These are phyloP conservation scores for Bujurquina vittata DNA, from an alignment of 2,113 vertebrate genomes.

Conservation along the genomic window DNA sequence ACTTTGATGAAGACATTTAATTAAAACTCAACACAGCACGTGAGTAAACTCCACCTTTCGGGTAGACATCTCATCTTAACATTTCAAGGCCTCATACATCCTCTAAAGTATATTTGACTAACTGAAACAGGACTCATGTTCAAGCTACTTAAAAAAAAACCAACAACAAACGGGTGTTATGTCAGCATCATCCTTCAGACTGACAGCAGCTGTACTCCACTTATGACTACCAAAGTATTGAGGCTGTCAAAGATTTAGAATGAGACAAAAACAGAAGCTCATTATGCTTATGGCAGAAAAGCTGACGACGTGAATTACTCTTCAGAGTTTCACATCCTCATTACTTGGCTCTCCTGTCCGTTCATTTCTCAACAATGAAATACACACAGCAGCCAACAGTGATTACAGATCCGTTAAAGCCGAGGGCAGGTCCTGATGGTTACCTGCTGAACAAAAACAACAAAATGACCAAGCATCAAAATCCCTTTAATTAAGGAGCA, in stretches of 20 bases:
- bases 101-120: not conserved
- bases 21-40: not conserved
- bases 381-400: not conserved
- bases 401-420: not conserved
- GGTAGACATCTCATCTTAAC: too few species aligned
- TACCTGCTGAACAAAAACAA: not conserved
- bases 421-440: not conserved
- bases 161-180: not conserved
- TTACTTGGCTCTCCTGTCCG: not conserved
- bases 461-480: not conserved
- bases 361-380: slow-evolving; percentile 27
- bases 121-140: not conserved
- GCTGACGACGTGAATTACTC: slow-evolving; percentile 26
- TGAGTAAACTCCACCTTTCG: not conserved
- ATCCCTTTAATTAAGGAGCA: not conserved
- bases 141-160: not conserved
- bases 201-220: not conserved
- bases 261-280: not conserved
- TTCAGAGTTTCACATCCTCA: slow-evolving; percentile 64
- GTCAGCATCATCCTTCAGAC: not conserved
- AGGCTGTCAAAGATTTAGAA: not conserved
- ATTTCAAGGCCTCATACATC: not conserved
- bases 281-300: not conserved
- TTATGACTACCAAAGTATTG: not conserved
- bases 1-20: not conserved